phyloP scores from a whole-genome alignment of 2,797 vertebrate species.

The Lepus oiostolus region DNA sequence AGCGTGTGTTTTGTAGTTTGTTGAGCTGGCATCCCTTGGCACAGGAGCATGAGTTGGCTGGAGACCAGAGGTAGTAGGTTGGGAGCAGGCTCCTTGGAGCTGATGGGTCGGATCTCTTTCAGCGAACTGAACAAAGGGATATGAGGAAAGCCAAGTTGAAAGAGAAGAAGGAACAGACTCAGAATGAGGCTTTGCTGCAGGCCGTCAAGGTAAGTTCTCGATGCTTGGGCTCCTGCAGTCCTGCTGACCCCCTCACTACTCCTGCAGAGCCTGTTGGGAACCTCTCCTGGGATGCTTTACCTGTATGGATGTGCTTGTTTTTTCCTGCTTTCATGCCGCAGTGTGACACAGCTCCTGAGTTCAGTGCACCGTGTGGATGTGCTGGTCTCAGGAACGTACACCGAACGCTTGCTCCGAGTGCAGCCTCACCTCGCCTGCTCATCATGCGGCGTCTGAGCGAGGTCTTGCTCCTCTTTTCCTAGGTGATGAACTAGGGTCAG shows the following conservation, averaged over 20 bases:
- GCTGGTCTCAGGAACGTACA: not conserved
- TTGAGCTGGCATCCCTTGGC: conserved; percentile 1
- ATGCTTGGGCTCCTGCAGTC: not conserved
- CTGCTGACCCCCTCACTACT: not conserved
- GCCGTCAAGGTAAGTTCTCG: conserved; percentile 88
- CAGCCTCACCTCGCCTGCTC: not conserved
- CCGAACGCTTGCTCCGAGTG: not conserved
- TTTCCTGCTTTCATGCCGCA: not conserved
- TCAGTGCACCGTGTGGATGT: not conserved
- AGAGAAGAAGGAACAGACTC: conserved; percentile 90
- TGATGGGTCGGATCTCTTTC: conserved; percentile 61
- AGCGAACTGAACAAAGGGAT: conserved; percentile 94
- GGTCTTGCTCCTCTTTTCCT: conserved; percentile 5
- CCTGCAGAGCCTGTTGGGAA: not conserved
- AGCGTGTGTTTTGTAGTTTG: not conserved
- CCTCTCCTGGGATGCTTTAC: not conserved
- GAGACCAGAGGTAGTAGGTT: not conserved
- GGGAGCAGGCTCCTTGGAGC: not conserved
- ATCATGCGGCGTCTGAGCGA: not conserved
- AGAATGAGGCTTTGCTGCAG: conserved; percentile 90
- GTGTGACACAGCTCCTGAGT: not conserved
- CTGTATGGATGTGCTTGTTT: not conserved
- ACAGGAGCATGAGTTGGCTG: not conserved
- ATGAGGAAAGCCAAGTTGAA: conserved; percentile 92
- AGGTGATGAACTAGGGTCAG: not conserved